Evolutionary conservation across 2,888 invertebrate species (phyloP), one percentile per base, ranked within the genome.

Genomic region (Phymatocera aterrima): DNA sequence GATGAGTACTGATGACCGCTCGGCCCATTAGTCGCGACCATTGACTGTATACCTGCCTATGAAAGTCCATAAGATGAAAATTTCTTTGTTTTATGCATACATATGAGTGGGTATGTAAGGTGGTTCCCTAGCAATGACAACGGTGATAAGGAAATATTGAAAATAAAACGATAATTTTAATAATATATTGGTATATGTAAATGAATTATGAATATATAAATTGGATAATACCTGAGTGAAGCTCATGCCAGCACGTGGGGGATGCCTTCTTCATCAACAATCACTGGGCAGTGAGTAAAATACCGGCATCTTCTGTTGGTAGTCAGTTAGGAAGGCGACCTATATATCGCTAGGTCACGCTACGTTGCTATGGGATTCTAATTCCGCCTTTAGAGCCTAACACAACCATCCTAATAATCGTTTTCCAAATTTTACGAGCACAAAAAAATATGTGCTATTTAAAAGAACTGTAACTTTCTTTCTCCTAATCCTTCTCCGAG

Each of bases 191-290:
- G 84, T 88, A 87, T 90, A 88, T 89, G 84, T 84, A 83, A 90
- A 90, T 90, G 90, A 91, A 88, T 85, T 91, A 88, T 91, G 91
- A 91, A 91, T 91, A 92, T 91, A 92, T 92, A 92, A 91, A 91
- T 92, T 92, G 91, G 92, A 92, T 92, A 92, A 92, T 92, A 92
- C 92, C 92, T 92, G 92, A 90, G 91, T 91, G 91, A 90, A 91
- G 91, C 89, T 88, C 86, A 87, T 89, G 87, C 89, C 90, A 89
- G 90, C 89, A 88, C 87, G 90, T 85, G 88, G 89, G 90, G 90
- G 90, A 88, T 89, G 90, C 86, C 89, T 89, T 90, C 90, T 90
- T 90, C 90, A 90, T 90, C 88, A 86, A 90, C 87, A 90, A 89
- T 89, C 90, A 90, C 88, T 90, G 88, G 88, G 89, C 90, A 90